Percentiles rank a stretch among this genome's conserved stretches.
Conservation (phyloP, 2,797 vertebrate species). For the Anguilla pacifica region DNA sequence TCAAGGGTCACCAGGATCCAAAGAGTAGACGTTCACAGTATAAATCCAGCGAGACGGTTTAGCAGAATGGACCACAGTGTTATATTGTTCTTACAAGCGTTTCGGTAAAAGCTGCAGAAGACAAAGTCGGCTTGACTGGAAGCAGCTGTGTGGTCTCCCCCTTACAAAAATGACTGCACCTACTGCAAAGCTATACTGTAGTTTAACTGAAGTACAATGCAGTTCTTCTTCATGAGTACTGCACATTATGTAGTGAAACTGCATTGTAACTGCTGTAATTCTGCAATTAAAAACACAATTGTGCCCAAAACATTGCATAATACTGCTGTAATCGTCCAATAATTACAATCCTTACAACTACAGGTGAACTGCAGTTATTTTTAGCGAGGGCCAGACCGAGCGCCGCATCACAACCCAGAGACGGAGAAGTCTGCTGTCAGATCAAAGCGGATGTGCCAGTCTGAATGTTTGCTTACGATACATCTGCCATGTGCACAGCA, state of each 20-base stretch:
- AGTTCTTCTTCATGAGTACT: too few relatives aligned
- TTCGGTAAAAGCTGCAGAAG: not conserved
- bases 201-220: too few relatives aligned
- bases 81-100: not conserved
- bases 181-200: too few relatives aligned
- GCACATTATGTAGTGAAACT: too few relatives aligned
- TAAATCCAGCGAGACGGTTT: not conserved
- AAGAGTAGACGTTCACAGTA: not conserved
- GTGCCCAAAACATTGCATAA: too few relatives aligned
- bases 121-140: not conserved
- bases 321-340: too few relatives aligned
- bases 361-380: too few relatives aligned
- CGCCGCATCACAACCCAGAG: not conserved
- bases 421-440: not conserved
- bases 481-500: not conserved
- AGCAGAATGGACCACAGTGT: too few relatives aligned
- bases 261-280: too few relatives aligned
- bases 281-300: too few relatives aligned
- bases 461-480: not conserved
- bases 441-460: not conserved
- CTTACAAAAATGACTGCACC: too few relatives aligned
- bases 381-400: not conserved
- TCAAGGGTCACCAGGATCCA: not conserved
- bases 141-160: not conserved
- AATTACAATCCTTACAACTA: too few relatives aligned